Evolutionary conservation across 2,797 vertebrate genomes (phyloP).

Genomic region (Etheostoma nigrum): DNA sequence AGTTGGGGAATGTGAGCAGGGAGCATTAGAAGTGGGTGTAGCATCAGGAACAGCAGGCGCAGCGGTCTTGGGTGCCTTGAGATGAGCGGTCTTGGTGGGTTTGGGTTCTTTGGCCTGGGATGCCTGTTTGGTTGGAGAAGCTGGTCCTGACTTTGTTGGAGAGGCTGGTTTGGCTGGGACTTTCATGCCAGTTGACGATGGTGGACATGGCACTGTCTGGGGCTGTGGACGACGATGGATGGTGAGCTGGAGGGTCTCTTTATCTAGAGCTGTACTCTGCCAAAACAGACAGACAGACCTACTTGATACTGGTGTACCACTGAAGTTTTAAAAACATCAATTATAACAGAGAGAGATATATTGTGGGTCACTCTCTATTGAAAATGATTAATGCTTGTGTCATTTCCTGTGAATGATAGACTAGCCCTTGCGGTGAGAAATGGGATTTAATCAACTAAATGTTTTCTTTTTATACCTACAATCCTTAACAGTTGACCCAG

Average conservation of each 20-base stretch:
- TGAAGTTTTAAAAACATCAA: background rate
- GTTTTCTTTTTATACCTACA: background rate
- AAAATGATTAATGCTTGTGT: background rate
- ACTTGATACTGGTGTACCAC: background rate
- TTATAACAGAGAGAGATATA: slow-evolving; percentile 1
- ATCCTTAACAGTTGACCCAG: slow-evolving; percentile 21
- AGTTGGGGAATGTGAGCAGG: background rate
- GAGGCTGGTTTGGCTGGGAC: slow-evolving; percentile 45
- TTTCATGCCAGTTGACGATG: slow-evolving; percentile 41
- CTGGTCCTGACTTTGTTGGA: slow-evolving; percentile 38
- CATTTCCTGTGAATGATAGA: background rate
- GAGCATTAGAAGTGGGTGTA: background rate
- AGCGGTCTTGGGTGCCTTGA: slow-evolving; percentile 23
- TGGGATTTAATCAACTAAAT: background rate
- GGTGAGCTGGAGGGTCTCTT: slow-evolving; percentile 89
- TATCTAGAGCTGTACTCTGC: slow-evolving; percentile 98
- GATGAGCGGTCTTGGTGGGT: slow-evolving; percentile 20
- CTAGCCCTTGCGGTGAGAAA: background rate
- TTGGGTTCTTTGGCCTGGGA: slow-evolving; percentile 31
- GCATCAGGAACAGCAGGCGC: slow-evolving; percentile 11
- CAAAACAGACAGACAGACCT: slow-evolving; percentile 40
- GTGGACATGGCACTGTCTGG: slow-evolving; percentile 46
- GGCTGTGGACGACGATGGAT: slow-evolving; percentile 70
- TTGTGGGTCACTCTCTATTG: slow-evolving; percentile 26
- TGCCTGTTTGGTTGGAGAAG: slow-evolving; percentile 31